Evolutionary conservation across 2,113 vertebrate species (phyloP).

Genomic region (Halcyon malimbica): DNA sequence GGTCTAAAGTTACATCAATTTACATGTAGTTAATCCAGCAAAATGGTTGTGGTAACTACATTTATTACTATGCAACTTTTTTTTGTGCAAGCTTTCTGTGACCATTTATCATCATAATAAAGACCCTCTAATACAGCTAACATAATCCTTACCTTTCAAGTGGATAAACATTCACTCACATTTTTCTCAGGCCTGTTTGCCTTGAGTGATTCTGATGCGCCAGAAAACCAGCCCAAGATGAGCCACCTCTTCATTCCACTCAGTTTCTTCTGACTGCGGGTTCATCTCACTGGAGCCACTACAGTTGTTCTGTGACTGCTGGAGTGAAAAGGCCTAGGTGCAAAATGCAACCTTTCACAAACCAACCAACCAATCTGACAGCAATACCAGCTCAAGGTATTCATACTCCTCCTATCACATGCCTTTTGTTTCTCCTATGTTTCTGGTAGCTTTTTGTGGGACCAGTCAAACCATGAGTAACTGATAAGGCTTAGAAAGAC

Average conservation of each 20-base stretch:
- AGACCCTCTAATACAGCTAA: neutral
- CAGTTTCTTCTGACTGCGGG: neutral
- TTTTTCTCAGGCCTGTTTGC: neutral
- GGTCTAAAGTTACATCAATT: neutral
- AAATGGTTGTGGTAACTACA: neutral
- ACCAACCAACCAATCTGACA: neutral
- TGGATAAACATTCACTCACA: neutral
- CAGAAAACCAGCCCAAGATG: neutral
- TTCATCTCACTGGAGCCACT: neutral
- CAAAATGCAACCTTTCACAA: neutral
- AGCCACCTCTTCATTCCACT: neutral
- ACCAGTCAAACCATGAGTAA: neutral
- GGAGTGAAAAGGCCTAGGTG: neutral
- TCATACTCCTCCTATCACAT: neutral
- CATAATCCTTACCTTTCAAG: neutral
- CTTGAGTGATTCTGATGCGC: neutral
- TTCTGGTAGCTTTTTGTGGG: neutral
- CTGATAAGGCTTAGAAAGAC: neutral
- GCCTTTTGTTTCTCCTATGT: neutral
- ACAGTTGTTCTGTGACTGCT: neutral
- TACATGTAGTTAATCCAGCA: neutral
- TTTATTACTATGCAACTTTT: neutral
- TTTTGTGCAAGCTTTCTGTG: neutral
- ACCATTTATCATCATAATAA: neutral
- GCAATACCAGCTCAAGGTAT: neutral